Percentiles rank a stretch among this genome's conserved stretches.
Conservation (phyloP, 2,888 invertebrate genomes). For the Amitus sp. region DNA sequence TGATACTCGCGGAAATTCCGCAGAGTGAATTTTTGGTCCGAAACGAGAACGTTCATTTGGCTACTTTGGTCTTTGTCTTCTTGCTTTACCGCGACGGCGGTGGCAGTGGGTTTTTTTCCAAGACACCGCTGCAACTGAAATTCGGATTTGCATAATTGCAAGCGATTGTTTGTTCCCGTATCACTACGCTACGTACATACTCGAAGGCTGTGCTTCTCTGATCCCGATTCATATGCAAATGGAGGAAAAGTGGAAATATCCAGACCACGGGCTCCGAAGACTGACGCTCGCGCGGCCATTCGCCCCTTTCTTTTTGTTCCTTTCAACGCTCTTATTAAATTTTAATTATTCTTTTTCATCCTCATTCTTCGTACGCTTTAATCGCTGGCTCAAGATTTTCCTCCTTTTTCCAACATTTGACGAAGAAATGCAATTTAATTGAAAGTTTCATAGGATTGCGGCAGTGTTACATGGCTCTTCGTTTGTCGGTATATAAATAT, state of each 20-base stretch:
- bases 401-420: background rate
- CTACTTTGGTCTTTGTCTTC: conserved; percentile 35
- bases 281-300: conserved; percentile 50
- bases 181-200: conserved; percentile 53
- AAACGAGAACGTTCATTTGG: conserved; percentile 35
- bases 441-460: background rate
- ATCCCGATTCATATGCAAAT: conserved; percentile 64
- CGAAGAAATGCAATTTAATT: background rate
- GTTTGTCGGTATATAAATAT: background rate
- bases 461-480: background rate
- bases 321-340: conserved; percentile 33
- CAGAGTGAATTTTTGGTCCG: background rate
- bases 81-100: conserved; percentile 18
- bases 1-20: background rate
- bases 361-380: conserved; percentile 24
- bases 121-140: conserved; percentile 52
- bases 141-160: conserved; percentile 60
- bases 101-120: conserved; percentile 39
- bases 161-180: conserved; percentile 60
- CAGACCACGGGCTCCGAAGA: no score
- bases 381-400: conserved; percentile 27
- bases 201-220: conserved; percentile 49
- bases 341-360: conserved; percentile 31
- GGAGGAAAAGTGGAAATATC: conserved; percentile 49
- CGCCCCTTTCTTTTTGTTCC: conserved; percentile 34